Conservation (phyloP, 2,888 invertebrate genomes). For the Phaonia tiefii region DNA sequence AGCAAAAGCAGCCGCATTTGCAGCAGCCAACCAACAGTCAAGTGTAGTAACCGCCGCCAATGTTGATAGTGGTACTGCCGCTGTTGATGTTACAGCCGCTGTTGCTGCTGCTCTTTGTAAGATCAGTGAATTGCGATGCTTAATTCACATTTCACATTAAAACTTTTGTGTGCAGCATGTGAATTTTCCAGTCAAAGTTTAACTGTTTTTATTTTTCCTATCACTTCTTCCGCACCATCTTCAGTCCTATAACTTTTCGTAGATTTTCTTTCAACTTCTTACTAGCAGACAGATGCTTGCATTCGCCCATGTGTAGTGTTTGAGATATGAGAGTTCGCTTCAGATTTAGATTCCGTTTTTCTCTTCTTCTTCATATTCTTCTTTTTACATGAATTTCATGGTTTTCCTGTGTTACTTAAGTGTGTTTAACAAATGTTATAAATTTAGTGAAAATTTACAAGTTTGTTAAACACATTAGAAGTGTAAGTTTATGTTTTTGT, state of each 20-base stretch:
- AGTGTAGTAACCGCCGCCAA: no score
- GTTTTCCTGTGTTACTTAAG: constrained; percentile 15
- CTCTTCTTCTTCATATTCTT: no score
- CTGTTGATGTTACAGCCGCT: no score
- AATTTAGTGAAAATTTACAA: constrained; percentile 64
- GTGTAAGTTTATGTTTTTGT: constrained; percentile 63
- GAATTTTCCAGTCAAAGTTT: constrained; percentile 67
- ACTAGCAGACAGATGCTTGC: background rate
- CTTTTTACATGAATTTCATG: constrained; percentile 44
- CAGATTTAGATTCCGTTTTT: constrained; percentile 61
- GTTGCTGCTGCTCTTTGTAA: constrained; percentile 10
- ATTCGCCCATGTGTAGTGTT: constrained; percentile 48
- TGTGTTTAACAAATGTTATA: constrained; percentile 60
- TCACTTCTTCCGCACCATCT: constrained; percentile 1
- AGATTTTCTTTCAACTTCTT: constrained; percentile 2
- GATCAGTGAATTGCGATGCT: constrained; percentile 44
- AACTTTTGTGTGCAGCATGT: constrained; percentile 55
- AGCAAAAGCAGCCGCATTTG: background rate
- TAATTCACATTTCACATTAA: constrained; percentile 63
- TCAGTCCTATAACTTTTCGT: constrained; percentile 1
- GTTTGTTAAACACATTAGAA: constrained; percentile 65
- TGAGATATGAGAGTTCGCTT: constrained; percentile 66
- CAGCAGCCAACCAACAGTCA: background rate
- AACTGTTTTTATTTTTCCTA: constrained; percentile 56
- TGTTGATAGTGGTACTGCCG: no score